A percentile compares a stretch with the other conserved stretches of the same genome.
Conservation (phyloP, 1,140 invertebrate species). For the Coboldia fuscipes region DNA sequence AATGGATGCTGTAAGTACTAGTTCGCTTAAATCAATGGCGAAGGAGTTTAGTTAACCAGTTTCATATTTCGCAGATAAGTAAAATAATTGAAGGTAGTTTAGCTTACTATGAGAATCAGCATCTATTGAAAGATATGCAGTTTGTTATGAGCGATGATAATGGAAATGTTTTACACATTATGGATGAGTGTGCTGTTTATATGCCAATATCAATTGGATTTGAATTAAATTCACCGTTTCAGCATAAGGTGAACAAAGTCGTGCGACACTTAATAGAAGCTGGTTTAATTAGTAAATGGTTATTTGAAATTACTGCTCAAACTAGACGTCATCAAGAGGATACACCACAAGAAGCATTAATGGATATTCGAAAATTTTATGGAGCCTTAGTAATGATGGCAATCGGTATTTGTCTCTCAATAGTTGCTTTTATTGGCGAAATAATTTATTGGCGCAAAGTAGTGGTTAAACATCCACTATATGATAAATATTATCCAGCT, state of each 20-base stretch:
- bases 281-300: constrained; percentile 57
- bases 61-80: constrained; percentile 14
- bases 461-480: constrained; percentile 39
- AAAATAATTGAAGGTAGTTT: constrained; percentile 42
- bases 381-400: constrained; percentile 45
- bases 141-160: constrained; percentile 26
- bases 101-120: constrained; percentile 61
- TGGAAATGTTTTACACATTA: constrained; percentile 47
- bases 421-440: constrained; percentile 32
- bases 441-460: constrained; percentile 39
- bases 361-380: constrained; percentile 53
- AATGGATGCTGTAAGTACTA: constrained; percentile 25
- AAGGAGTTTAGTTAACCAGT: constrained; percentile 8
- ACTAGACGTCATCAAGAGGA: constrained; percentile 24
- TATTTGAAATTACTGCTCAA: constrained; percentile 40
- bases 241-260: constrained; percentile 40
- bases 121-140: constrained; percentile 39
- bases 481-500: constrained; percentile 38
- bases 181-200: constrained; percentile 54
- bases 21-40: constrained; percentile 5
- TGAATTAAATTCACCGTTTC: constrained; percentile 60
- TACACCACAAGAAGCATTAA: constrained; percentile 33
- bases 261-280: constrained; percentile 43
- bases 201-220: constrained; percentile 60
- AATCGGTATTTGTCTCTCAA: constrained; percentile 39